Base-by-base conservation (phyloP, 2,113 vertebrate species). In the Gymnarchus niloticus region DNA sequence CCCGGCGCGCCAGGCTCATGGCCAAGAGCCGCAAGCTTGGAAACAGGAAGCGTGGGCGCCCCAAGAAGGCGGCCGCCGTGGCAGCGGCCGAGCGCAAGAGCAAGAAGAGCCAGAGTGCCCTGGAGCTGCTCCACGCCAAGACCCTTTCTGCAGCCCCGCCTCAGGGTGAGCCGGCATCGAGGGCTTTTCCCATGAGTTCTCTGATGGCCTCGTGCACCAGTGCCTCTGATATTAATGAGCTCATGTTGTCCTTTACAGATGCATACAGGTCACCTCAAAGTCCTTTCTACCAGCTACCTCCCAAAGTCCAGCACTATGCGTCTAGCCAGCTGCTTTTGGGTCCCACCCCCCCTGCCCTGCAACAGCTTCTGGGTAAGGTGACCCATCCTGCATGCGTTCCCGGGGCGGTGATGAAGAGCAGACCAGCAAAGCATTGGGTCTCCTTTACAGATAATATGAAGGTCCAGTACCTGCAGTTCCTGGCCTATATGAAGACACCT, bases 211-310 rank as follows among this genome's bases (percentile, higher is more conserved):
- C 28, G 25, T 12, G 28, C 25, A 52, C 10, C 59, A 65, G 19
- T 65, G 25, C 59, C 4, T 23, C 17, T 83, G 6, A 33, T 25
- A 6, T 59, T 44, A 37, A 59, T 57, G 33, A 10, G 1, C 0
- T 19, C 25, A 17, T 19, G 84, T 46, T 85, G 10, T 0, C 9
- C 0, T 25, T 83, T 4, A 0, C 87, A 99, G 98, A 98, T 93
- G 93, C 94, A 51, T 97, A 97, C 95, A 95, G 96, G 94, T 95
- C 97, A 94, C 95, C 98, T 96, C 97, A 96, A 87, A 99, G 96
- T 91, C 96, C 98, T 2, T 98, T 95, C 91, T 99, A 97, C 92
- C 98, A 98, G 95, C 97, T 99, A 98, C 98, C 98, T 99, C 97
- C 97, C 33, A 97, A 97, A 94, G 96, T 96, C 90, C 97, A 97